These are phyloP conservation scores for Ciona savignyi DNA, from an alignment of 23 tunicate genomes.

Conservation along the genomic window DNA sequence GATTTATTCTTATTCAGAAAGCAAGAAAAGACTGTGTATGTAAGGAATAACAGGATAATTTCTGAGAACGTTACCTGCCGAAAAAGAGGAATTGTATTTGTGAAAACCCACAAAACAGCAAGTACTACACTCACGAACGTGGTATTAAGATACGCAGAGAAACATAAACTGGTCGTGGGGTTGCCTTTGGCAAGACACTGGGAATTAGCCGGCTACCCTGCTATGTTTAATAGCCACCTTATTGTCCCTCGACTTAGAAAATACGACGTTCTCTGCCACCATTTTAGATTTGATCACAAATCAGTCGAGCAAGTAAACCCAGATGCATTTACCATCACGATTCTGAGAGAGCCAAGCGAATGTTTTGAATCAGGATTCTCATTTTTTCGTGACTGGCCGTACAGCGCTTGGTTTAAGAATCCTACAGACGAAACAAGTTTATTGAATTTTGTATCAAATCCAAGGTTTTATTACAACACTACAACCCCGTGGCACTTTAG, in stretches of 20 bases:
- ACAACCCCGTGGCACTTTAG: slow-evolving; percentile 93
- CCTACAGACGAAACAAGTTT: slow-evolving; percentile 21
- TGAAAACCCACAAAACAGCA: slow-evolving; percentile 40
- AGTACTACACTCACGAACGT: slow-evolving; percentile 91
- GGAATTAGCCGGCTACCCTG: slow-evolving; percentile 96
- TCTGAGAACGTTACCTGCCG: too few species aligned
- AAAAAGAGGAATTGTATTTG: too few species aligned
- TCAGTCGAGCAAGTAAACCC: slow-evolving; percentile 20
- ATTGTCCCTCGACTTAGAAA: slow-evolving; percentile 58
- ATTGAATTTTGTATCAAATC: slow-evolving; percentile 28
- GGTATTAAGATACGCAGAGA: slow-evolving; percentile 69
- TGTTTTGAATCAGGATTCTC: slow-evolving; percentile 87
- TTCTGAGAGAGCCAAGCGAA: slow-evolving; percentile 75
- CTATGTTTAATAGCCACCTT: slow-evolving; percentile 30
- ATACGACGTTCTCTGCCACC: slow-evolving; percentile 91
- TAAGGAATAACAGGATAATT: too few species aligned
- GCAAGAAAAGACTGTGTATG: too few species aligned
- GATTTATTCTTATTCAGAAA: too few species aligned
- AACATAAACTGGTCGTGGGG: slow-evolving; percentile 63
- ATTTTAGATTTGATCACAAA: slow-evolving; percentile 42
- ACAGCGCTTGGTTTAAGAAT: slow-evolving; percentile 68
- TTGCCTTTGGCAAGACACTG: slow-evolving; percentile 65
- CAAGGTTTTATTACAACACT: slow-evolving; percentile 42
- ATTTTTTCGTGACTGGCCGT: slow-evolving; percentile 94
- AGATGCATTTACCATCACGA: slow-evolving; percentile 34